phyloP scores from a whole-genome alignment of 2,797 vertebrate genomes.

The Clarias platycephalus region DNA sequence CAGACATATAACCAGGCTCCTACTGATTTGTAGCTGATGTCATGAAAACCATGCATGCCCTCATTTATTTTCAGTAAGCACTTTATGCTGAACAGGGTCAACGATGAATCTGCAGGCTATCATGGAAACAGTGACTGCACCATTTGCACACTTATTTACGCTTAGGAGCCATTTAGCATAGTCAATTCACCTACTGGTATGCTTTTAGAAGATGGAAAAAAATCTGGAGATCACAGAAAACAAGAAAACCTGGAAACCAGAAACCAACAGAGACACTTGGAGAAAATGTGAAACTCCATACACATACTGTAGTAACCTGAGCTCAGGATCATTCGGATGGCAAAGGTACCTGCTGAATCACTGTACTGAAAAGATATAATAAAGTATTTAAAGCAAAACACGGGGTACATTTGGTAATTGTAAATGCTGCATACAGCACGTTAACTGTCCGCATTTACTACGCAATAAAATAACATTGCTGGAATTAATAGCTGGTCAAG shows the following conservation, averaged over 20 bases:
- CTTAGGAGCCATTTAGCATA: neutral
- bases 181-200: neutral
- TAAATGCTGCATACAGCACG: neutral
- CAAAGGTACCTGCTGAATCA: neutral
- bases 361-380: neutral
- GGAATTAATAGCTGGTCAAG: neutral
- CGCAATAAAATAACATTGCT: neutral
- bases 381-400: conserved; percentile 8
- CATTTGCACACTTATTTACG: neutral
- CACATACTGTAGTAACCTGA: neutral
- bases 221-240: neutral
- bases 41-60: neutral
- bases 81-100: neutral
- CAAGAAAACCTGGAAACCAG: neutral
- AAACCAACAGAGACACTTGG: neutral
- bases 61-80: neutral
- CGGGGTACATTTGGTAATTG: neutral
- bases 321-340: neutral
- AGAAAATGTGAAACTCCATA: conserved; percentile 6
- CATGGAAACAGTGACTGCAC: neutral
- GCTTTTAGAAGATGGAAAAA: neutral
- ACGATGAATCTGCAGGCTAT: neutral
- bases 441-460: neutral
- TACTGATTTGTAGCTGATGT: neutral
- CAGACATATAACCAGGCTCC: neutral